Conservation (phyloP, 2,888 invertebrate species). For the Orthosia gothica region DNA sequence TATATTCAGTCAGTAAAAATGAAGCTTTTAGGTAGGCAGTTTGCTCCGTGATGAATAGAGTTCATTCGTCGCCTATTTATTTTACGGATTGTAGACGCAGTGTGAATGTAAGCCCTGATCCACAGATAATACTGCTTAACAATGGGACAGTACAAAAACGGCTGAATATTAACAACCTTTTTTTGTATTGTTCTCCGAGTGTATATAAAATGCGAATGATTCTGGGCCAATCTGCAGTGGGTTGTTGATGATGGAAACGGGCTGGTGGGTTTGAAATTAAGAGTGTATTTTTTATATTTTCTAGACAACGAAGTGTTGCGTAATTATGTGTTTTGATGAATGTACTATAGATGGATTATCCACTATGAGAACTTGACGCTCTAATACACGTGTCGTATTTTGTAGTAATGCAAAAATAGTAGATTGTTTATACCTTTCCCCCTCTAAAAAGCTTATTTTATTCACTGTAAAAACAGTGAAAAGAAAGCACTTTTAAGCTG, state of each 20-base stretch:
- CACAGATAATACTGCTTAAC: slow-evolving; percentile 48
- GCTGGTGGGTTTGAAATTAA: slow-evolving; percentile 34
- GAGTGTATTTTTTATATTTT: slow-evolving; percentile 18
- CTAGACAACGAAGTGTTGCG: slow-evolving; percentile 23
- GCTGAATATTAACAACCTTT: slow-evolving; percentile 40
- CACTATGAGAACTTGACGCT: not conserved
- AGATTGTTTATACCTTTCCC: too few relatives aligned
- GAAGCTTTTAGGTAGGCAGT: slow-evolving; percentile 13
- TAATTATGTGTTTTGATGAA: slow-evolving; percentile 7
- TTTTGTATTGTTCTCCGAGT: slow-evolving; percentile 52
- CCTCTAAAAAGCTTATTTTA: too few relatives aligned
- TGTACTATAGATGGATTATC: not conserved
- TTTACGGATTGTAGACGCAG: slow-evolving; percentile 47
- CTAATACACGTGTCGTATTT: not conserved
- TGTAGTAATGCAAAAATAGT: too few relatives aligned
- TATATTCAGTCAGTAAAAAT: not conserved
- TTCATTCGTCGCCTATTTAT: slow-evolving; percentile 62
- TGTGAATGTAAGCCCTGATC: slow-evolving; percentile 44
- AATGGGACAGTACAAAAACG: slow-evolving; percentile 43
- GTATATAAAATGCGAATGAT: slow-evolving; percentile 43
- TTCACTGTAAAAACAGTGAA: too few relatives aligned
- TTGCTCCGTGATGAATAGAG: slow-evolving; percentile 59
- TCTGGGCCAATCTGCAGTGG: slow-evolving; percentile 46
- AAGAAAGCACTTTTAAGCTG: too few relatives aligned
- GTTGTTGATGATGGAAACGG: slow-evolving; percentile 31